These are phyloP conservation scores for Genyomyrus donnyi DNA, from an alignment of 2,113 vertebrate genomes.

Conservation along the genomic window DNA sequence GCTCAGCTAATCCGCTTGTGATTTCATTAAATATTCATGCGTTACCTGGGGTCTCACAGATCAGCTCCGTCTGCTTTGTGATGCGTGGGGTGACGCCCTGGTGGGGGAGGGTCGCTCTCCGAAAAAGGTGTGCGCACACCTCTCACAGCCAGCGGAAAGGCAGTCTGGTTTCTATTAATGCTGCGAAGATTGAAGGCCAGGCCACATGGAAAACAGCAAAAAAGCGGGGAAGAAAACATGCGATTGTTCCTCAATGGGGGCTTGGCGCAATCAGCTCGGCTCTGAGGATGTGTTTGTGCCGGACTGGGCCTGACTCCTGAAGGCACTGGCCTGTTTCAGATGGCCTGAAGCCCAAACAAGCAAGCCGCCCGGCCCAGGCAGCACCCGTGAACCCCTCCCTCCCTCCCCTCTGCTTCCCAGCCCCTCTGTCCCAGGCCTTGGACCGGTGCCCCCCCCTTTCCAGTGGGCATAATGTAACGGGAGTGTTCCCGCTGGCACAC, in stretches of 20 bases:
- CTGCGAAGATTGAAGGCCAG: not conserved
- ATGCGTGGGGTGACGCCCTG: not conserved
- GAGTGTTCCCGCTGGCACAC: not conserved
- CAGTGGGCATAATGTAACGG: not conserved
- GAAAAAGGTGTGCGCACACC: not conserved
- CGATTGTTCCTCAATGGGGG: not conserved
- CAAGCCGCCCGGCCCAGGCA: not conserved
- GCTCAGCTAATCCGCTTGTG: constrained; percentile 50
- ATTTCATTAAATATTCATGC: constrained; percentile 61
- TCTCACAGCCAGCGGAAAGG: not conserved
- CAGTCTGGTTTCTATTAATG: constrained; percentile 7
- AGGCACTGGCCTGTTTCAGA: not conserved
- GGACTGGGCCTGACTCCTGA: not conserved
- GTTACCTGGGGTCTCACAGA: constrained; percentile 40
- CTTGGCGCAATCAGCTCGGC: not conserved
- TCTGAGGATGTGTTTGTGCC: not conserved
- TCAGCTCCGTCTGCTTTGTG: constrained; percentile 36
- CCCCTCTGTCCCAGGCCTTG: not conserved
- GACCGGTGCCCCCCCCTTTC: not conserved
- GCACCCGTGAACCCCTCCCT: not conserved
- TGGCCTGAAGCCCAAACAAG: constrained; percentile 8
- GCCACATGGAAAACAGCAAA: not conserved
- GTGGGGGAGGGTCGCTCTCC: constrained; percentile 2
- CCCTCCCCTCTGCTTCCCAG: not conserved
- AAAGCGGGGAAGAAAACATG: not conserved